Evolutionary conservation across 2,888 invertebrate species (phyloP).

Genomic region (Liopterus haemorrhoidalis): DNA sequence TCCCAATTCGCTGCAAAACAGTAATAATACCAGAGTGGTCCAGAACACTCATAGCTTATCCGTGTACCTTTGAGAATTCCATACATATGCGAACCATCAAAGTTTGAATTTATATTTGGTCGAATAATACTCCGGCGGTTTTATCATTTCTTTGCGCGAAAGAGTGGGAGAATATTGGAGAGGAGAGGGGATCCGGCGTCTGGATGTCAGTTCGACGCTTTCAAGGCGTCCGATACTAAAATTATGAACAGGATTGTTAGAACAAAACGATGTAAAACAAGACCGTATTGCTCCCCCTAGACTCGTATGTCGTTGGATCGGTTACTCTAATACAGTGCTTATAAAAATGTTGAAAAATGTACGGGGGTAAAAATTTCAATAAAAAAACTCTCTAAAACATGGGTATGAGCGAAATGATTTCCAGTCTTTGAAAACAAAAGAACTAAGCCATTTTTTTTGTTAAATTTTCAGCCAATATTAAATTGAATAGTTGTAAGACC

Average conservation of each 20-base stretch:
- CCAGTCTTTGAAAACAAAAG: too few species aligned
- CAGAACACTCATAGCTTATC: slow-evolving; percentile 9
- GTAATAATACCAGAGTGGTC: slow-evolving; percentile 44
- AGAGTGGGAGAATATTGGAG: slow-evolving; percentile 40
- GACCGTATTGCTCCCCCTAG: slow-evolving; percentile 45
- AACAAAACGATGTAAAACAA: slow-evolving; percentile 52
- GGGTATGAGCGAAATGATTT: too few species aligned
- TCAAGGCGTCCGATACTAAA: slow-evolving; percentile 22
- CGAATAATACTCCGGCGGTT: slow-evolving; percentile 21
- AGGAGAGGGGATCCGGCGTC: slow-evolving; percentile 5
- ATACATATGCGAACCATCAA: slow-evolving; percentile 28
- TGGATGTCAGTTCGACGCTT: slow-evolving; percentile 4
- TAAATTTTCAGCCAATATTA: too few species aligned
- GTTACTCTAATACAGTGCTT: slow-evolving; percentile 3
- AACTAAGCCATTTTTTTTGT: too few species aligned
- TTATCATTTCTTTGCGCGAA: slow-evolving; percentile 15
- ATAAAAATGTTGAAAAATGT: too few species aligned
- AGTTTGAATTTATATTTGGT: slow-evolving; percentile 28
- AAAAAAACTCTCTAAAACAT: too few species aligned
- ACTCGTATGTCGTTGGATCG: slow-evolving; percentile 34
- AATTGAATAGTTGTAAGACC: too few species aligned
- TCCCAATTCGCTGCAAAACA: slow-evolving; percentile 40
- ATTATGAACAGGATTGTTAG: slow-evolving; percentile 44
- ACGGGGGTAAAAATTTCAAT: too few species aligned
- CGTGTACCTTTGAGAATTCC: slow-evolving; percentile 17